A percentile compares a stretch with the other conserved stretches of the same genome.
These are phyloP conservation scores for Drosophila ficusphila DNA, from an alignment of 1,140 invertebrate genomes.

Conservation along the genomic window DNA sequence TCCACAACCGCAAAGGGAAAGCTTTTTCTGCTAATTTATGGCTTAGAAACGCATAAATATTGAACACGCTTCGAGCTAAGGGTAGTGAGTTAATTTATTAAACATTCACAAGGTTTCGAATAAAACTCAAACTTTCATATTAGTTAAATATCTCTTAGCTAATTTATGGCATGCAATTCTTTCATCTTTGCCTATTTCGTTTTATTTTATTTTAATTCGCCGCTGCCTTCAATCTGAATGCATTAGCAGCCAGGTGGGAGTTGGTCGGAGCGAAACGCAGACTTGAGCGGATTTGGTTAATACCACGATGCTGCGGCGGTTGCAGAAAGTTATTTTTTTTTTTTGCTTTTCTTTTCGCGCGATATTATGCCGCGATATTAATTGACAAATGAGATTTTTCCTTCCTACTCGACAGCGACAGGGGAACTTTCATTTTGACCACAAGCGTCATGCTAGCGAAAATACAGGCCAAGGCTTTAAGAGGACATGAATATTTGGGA, in stretches of 20 bases:
- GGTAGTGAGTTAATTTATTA: neutral
- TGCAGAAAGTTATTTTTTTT: conserved; percentile 78
- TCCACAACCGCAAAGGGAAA: conserved; percentile 8
- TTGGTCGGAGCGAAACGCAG: conserved; percentile 17
- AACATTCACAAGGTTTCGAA: too few relatives aligned
- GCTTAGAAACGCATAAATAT: neutral
- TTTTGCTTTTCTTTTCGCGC: conserved; percentile 66
- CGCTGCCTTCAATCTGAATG: conserved; percentile 8
- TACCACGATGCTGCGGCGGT: conserved; percentile 39
- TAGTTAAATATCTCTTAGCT: neutral
- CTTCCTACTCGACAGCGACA: conserved; percentile 81
- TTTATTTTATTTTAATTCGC: conserved; percentile 11
- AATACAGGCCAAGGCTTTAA: conserved; percentile 75
- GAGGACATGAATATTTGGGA: conserved; percentile 38
- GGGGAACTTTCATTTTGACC: conserved; percentile 83
- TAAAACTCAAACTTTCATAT: neutral
- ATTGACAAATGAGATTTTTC: conserved; percentile 84
- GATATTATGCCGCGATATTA: conserved; percentile 83
- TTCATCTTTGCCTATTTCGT: neutral
- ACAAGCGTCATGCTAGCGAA: conserved; percentile 64
- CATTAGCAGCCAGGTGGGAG: conserved; percentile 49
- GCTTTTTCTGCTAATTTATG: neutral
- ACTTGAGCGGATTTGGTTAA: conserved; percentile 72
- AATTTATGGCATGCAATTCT: conserved; percentile 5
- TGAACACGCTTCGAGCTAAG: neutral